Percentiles rank a stretch among this genome's conserved stretches.
Evolutionary conservation across 37 sponge, comb jelly and placozoan species (phyloP).

Genomic region (Axinella damicornis): DNA sequence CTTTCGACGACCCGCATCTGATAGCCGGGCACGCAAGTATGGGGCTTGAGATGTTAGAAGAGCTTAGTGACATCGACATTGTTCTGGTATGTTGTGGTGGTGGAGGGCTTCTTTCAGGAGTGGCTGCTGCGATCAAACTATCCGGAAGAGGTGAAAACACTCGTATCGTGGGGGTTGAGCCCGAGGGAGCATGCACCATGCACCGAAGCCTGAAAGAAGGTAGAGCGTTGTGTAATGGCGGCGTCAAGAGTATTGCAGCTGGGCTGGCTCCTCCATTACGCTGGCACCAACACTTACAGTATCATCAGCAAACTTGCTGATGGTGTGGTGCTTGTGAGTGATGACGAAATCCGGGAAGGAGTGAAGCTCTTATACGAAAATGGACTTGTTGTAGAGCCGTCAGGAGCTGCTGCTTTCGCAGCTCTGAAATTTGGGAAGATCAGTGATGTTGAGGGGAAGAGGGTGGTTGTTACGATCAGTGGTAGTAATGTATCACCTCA

Average conservation of each 20-base stretch:
- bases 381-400: slow-evolving; percentile 76
- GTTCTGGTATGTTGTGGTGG: slow-evolving; percentile 80
- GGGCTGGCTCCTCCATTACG: slow-evolving; percentile 70
- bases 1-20: slow-evolving; percentile 65
- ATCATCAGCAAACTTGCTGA: slow-evolving; percentile 53
- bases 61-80: slow-evolving; percentile 46
- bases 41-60: slow-evolving; percentile 69
- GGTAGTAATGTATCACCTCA: slow-evolving; percentile 67
- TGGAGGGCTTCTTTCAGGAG: slow-evolving; percentile 73
- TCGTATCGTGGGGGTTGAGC: slow-evolving; percentile 61
- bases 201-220: slow-evolving; percentile 68
- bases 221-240: slow-evolving; percentile 20
- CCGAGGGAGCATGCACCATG: slow-evolving; percentile 70
- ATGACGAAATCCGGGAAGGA: slow-evolving; percentile 62
- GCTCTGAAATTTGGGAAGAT: slow-evolving; percentile 60
- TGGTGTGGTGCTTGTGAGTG: slow-evolving; percentile 65
- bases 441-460: slow-evolving; percentile 38
- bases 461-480: slow-evolving; percentile 50
- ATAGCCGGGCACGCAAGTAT: slow-evolving; percentile 69
- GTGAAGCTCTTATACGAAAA: slow-evolving; percentile 33
- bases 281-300: slow-evolving; percentile 53
- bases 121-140: slow-evolving; percentile 61
- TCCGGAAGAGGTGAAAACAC: slow-evolving; percentile 13
- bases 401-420: slow-evolving; percentile 65
- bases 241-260: slow-evolving; percentile 51